A percentile compares a stretch with the other conserved stretches of the same genome.
Evolutionary conservation across 2,888 invertebrate genomes (phyloP).

Genomic region (Sarcophaga caerulescens): DNA sequence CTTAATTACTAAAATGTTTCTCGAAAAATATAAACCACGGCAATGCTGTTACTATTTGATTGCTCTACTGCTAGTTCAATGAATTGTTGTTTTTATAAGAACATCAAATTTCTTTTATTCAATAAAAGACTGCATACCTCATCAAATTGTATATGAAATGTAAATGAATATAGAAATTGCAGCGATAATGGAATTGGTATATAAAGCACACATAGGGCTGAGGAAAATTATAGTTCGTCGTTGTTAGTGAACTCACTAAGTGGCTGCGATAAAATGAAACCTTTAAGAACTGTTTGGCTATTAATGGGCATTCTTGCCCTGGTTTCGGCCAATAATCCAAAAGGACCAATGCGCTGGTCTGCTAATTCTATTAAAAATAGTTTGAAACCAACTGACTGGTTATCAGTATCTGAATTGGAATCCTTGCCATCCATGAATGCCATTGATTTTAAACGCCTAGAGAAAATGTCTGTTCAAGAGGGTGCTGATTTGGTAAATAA

Average conservation of each 20-base stretch:
- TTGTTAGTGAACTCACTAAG: constrained; percentile 58
- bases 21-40: no score
- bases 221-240: constrained; percentile 72
- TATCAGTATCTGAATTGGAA: constrained; percentile 73
- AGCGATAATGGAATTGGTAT: not conserved
- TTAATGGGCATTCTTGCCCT: constrained; percentile 72
- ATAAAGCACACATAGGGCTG: not conserved
- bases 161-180: not conserved
- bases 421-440: constrained; percentile 74
- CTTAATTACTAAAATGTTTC: no score
- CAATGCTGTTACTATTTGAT: no score
- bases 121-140: not conserved
- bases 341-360: constrained; percentile 17
- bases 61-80: no score
- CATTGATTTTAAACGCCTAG: constrained; percentile 72
- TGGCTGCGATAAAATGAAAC: constrained; percentile 72
- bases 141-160: not conserved
- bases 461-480: constrained; percentile 73
- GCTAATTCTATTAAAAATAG: constrained; percentile 67
- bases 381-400: constrained; percentile 75
- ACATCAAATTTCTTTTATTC: no score
- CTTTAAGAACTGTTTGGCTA: constrained; percentile 73
- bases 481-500: constrained; percentile 75
- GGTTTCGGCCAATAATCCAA: constrained; percentile 68
- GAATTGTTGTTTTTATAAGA: no score